Evolutionary conservation across 2,888 invertebrate species (phyloP), one percentile per base, ranked within the genome.

Genomic region (Coecobrya sp.): DNA sequence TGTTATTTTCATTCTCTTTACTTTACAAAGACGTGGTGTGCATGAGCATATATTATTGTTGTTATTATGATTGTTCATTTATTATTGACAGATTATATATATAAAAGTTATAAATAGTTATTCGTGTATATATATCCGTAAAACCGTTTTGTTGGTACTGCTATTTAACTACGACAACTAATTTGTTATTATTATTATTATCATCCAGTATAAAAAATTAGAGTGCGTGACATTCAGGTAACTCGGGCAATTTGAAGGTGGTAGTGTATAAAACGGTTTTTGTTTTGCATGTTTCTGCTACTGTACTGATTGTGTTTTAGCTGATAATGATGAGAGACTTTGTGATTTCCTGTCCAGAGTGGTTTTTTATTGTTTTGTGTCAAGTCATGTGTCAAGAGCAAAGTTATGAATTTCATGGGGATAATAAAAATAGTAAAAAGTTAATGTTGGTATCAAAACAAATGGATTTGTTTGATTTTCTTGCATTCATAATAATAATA

Each of bases 341-440:
- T 82, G 82, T 82, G 82, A 82, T 82, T 82, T 82, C 36, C 82
- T 82, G 62, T 82, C 42, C 82, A 59, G 59, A 59, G 13, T 82
- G 59, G 27, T 82, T 82, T 82, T 82, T 82, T 82, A 82, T 49
- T 36, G 59, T 82, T 82, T 79, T 79, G 79, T 79, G 79, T 79
- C 79, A 79, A 79, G 79, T 79, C 52, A 79, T 82, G 82, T 82
- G 82, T 82, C 82, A 82, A 82, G 59, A 82, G 82, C 59, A 82
- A 82, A 82, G 82, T 59, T 30, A 82, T 82, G 82, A 82, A 62
- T 59, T 82, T 82, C 52, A 62, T 62, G 82, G 82, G n/a, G 82
- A 62, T 62, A 82, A 62, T 82, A 82, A 79, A 81, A 82, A 79
- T 79, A 79, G 79, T 79, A 79, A 52, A 49, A 79, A 52, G 49